A percentile compares a stretch with the other conserved stretches of the same genome.
Conservation (phyloP, 2,888 invertebrate genomes). For the Thelaira solivaga region DNA sequence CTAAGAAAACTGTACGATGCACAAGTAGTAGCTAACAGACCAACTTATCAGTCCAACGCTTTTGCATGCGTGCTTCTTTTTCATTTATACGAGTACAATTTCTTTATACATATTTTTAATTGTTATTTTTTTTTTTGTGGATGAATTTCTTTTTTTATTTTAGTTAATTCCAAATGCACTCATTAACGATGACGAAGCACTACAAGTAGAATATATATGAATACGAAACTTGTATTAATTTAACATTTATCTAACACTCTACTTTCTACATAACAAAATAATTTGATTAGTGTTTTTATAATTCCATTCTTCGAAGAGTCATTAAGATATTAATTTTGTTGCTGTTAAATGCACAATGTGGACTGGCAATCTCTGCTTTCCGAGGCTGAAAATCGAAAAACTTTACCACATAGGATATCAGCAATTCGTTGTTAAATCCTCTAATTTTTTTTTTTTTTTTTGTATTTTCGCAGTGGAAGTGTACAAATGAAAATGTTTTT, state of each 20-base stretch:
- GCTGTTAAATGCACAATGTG: too few species aligned
- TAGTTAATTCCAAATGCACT: conserved; percentile 16
- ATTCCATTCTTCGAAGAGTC: too few species aligned
- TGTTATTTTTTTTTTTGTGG: conserved; percentile 7
- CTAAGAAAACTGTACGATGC: conserved; percentile 21
- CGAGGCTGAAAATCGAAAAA: too few species aligned
- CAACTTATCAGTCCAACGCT: conserved; percentile 62
- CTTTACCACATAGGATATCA: too few species aligned
- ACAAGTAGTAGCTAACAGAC: conserved; percentile 32
- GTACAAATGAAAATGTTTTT: conserved; percentile 14
- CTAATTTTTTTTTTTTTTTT: too few species aligned
- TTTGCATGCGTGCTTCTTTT: conserved; percentile 53
- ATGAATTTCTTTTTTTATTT: conserved; percentile 34
- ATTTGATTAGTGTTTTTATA: too few species aligned
- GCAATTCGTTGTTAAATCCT: too few species aligned
- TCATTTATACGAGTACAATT: background rate
- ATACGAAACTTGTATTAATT: too few species aligned
- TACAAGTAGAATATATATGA: background rate
- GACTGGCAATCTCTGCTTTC: too few species aligned
- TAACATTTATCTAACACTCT: too few species aligned
- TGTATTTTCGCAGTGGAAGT: background rate
- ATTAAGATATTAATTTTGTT: too few species aligned
- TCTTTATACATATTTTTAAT: conserved; percentile 13
- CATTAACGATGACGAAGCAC: conserved; percentile 42
- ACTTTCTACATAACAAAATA: too few species aligned